Base-by-base conservation (phyloP, 2,797 vertebrate genomes). In the Sphenodon punctatus region DNA sequence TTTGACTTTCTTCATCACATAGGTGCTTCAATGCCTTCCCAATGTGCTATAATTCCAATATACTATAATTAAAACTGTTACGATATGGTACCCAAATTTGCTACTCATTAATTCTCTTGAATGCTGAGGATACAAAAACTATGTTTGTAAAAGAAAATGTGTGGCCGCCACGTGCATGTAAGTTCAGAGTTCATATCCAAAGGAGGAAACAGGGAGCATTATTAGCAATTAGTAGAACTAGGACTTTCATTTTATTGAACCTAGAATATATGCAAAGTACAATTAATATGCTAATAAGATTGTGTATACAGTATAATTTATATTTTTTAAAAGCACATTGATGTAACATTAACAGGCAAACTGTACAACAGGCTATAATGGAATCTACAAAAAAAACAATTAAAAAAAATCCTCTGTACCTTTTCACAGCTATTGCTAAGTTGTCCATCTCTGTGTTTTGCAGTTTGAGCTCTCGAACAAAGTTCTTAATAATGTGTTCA, bases 401-500 rank as follows among this genome's bases (percentile, higher is more conserved):
- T 72, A 42, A 84, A 69, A 22, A 64, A 5, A 19, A 73, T 32
- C 67, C 10, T 64, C 39, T 41, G 14, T 95, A 99, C 98, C 98
- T 97, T 95, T 98, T 99, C 51, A 98, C 97, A 1, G 98, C 97
- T 1, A 98, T 93, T 1, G 98, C 98, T 91, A 99, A 93, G 91
- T 96, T 97, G 90, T 99, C 98, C 97, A 98, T 98, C 89, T 99
- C 98, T 10, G 95, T 93, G 91, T 96, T 98, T 90, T 98, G 97
- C 86, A 97, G 97, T 91, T 94, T 97, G 94, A 99, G 97, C 94
- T 99, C 98, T 64, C 94, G 97, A 78, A 97, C 96, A 93, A 99
- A 99, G 95, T 96, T 98, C 42, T 95, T 89, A 90, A 99, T 94
- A 86, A 99, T 96, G 78, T 97, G 96, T 92, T 99, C 98, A 1